Percentiles rank a stretch among this genome's conserved stretches.
These are phyloP conservation scores for Petrocephalus sullivani DNA, from an alignment of 2,797 vertebrate species.

Conservation along the genomic window DNA sequence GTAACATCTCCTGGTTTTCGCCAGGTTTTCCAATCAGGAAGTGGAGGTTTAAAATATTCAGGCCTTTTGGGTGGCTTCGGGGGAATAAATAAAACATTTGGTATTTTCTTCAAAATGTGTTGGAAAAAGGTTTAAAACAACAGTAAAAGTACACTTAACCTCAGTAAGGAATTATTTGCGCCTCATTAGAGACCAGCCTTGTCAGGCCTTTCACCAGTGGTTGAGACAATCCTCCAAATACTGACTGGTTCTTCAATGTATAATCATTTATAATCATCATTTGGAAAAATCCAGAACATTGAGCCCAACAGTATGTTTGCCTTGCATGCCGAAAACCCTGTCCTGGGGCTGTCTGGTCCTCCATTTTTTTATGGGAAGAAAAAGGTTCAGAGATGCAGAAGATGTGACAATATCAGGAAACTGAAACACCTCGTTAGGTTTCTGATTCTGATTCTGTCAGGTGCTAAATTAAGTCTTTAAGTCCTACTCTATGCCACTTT, in stretches of 20 bases:
- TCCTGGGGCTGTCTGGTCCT: slow-evolving; percentile 55
- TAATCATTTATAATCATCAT: slow-evolving; percentile 48
- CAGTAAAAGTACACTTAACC: background rate
- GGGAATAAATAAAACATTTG: slow-evolving; percentile 5
- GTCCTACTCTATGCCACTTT: background rate
- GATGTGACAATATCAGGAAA: slow-evolving; percentile 51
- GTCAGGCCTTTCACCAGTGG: background rate
- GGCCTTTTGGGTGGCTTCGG: slow-evolving; percentile 2
- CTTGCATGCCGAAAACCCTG: slow-evolving; percentile 55
- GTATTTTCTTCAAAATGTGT: slow-evolving; percentile 4
- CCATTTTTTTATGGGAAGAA: slow-evolving; percentile 51
- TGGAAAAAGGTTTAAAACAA: slow-evolving; percentile 1
- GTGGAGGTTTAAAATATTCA: background rate
- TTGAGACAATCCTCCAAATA: background rate
- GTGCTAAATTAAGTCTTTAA: background rate
- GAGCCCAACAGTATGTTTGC: slow-evolving; percentile 48
- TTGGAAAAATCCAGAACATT: slow-evolving; percentile 51
- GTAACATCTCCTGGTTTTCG: background rate
- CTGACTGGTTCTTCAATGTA: slow-evolving; percentile 10
- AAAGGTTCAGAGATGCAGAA: slow-evolving; percentile 53
- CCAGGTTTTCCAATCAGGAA: background rate
- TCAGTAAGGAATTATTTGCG: background rate
- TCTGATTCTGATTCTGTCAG: slow-evolving; percentile 38
- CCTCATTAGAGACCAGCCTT: background rate
- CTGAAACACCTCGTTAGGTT: slow-evolving; percentile 56